Base-by-base conservation (phyloP, 2,888 invertebrate genomes). In the Torymus auratus region DNA sequence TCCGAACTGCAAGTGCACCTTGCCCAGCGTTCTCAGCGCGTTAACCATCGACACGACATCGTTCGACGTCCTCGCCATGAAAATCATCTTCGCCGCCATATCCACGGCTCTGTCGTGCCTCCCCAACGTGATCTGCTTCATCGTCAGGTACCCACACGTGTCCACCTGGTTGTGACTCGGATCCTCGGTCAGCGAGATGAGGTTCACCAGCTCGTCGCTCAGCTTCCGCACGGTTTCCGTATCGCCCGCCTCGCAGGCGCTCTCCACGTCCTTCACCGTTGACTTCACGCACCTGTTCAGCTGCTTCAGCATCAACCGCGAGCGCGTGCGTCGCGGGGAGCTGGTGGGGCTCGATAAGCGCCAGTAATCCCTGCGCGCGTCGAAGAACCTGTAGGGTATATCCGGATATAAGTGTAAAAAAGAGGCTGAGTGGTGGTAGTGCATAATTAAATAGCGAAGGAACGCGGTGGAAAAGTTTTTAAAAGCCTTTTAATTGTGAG, bases 51-150 rank as follows among this genome's bases (percentile, higher is more conserved):
- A 83, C 41, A 84, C 56, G 14, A 86, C 82, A 20, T 88, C 83
- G 0, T 76, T 83, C 0, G 83, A 85, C 15, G 76, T 79, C 72
- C 83, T 85, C 7, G 89, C 86, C 2, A 85, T 50, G 14, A 85
- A 80, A 0, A 89, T 79, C 87, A 89, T 84, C 23, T 74, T 84
- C 0, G 86, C 81, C 3, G 85, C 87, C 13, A 83, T 80, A 50
- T 85, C 84, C 2, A 86, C 82, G 0, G 90, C 90, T 1, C 85
- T 83, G 20, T 90, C 90, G 81, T 90, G 90, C 4, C 90, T 85
- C 0, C 85, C 83, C 0, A 86, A 52, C 0, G 84, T 67, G 2
- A 87, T 80, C 61, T 89, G 86, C 41, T 74, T 82, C 17, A 13
- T 17, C 12, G 62, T 85, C n/a, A 87, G 74, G 56, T 86, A 88